These are phyloP conservation scores for Drosophila maculinotata DNA, from an alignment of 2,888 invertebrate genomes.

Conservation along the genomic window DNA sequence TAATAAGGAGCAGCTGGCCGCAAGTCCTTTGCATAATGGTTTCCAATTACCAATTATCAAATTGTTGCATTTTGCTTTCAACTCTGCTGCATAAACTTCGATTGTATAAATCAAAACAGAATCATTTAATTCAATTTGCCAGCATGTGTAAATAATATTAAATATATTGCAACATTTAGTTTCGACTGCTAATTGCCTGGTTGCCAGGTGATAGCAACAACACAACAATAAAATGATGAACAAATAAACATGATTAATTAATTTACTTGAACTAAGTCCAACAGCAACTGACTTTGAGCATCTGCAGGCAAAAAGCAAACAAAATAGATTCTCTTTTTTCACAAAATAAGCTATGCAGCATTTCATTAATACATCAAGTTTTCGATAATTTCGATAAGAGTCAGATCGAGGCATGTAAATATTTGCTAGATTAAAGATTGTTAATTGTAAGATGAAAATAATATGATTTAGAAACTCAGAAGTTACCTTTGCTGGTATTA, in stretches of 20 bases:
- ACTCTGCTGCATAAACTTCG: conserved; percentile 1
- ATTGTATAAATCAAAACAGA: conserved; percentile 42
- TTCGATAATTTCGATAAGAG: no score
- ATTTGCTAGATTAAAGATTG: no score
- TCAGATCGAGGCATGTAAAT: no score
- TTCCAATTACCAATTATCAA: conserved; percentile 68
- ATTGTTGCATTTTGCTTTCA: conserved; percentile 20
- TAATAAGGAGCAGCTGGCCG: conserved; percentile 34
- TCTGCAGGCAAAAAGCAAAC: conserved; percentile 5
- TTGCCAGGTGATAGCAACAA: conserved; percentile 6
- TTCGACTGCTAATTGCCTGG: conserved; percentile 44
- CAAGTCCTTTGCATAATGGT: conserved; percentile 43
- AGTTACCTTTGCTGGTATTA: not conserved
- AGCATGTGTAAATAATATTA: conserved; percentile 56
- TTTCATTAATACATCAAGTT: no score
- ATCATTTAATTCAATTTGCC: conserved; percentile 61
- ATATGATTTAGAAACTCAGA: not conserved
- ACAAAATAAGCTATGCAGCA: no score
- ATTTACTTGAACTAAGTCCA: conserved; percentile 40
- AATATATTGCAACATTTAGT: conserved; percentile 20
- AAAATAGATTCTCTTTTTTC: not conserved
- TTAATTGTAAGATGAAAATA: not conserved
- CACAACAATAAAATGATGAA: conserved; percentile 12
- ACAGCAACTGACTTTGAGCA: conserved; percentile 6
- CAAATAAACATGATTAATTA: conserved; percentile 54